Base-by-base conservation (phyloP, 2,888 invertebrate genomes). In the Apoderus coryli region DNA sequence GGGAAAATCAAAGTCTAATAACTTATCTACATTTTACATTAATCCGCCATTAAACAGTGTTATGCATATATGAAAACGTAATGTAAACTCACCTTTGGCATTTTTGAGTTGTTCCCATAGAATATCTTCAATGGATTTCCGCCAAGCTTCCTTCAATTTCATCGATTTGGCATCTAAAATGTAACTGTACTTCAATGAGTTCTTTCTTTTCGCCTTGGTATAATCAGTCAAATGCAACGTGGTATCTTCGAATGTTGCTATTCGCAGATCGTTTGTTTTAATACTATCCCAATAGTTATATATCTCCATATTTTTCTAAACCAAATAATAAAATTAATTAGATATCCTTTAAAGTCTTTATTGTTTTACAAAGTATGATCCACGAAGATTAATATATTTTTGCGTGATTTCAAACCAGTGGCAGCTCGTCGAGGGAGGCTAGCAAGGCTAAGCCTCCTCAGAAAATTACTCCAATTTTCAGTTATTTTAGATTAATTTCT, bases 91-190 rank as follows among this genome's bases (percentile, higher is more conserved):
- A 56, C 54, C 50, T 51, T 52, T 55, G 7, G 41, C 46, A 38
- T 45, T 43, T 22, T 45, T 28, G 14, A 56, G 39, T 39, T 56
- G 54, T 23, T 46, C 36, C 54, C 55, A 54, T 14, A 56, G 37
- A 27, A 45, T 46, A 10, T 46, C 42, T 29, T 52, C 49, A 14
- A 56, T 50, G 14, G 43, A 35, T 9, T 45, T 34, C 10, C 46
- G 48, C 55, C 56, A 56, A 6, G 42, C 31, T 15, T 45, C 41
- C 37, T 50, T 53, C 12, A 46, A 40, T 42, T 50, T 51, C 10
- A 33, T 34, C 7, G 39, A 42, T 39, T 48, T 52, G 1, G 52
- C 49, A 40, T 53, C 54, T 24, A 54, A 34, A 13, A 46, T 33
- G 24, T 41, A 47, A 2, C 44, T 47, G 29, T 40, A 41, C 25